These are phyloP conservation scores for Vidua chalybeata DNA, from an alignment of 2,113 vertebrate species.

Conservation along the genomic window DNA sequence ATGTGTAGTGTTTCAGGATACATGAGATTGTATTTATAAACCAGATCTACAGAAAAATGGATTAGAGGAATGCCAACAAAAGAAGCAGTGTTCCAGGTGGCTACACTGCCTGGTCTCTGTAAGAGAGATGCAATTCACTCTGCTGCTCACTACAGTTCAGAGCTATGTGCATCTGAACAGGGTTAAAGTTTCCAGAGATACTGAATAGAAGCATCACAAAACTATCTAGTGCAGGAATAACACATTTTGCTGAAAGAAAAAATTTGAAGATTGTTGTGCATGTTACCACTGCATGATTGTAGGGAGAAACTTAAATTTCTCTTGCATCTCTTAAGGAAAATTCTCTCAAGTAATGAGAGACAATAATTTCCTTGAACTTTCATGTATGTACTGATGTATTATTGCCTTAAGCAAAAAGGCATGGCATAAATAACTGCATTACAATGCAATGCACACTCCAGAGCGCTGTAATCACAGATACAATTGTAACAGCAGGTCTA, in stretches of 20 bases:
- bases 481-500: slow-evolving; percentile 64
- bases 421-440: slow-evolving; percentile 45
- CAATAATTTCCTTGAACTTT: not conserved
- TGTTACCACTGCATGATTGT: not conserved
- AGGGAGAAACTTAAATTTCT: not conserved
- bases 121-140: not conserved
- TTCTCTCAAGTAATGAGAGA: not conserved
- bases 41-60: not conserved
- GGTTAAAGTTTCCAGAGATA: not conserved
- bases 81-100: not conserved
- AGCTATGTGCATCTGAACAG: not conserved
- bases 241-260: not conserved
- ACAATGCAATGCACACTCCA: slow-evolving; percentile 41
- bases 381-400: not conserved
- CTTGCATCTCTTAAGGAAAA: not conserved
- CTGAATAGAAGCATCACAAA: not conserved
- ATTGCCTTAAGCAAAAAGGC: slow-evolving; percentile 23
- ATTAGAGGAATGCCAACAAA: not conserved
- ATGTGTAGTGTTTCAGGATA: not conserved
- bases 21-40: not conserved
- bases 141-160: accelerated
- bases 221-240: not conserved
- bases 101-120: not conserved
- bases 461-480: slow-evolving; percentile 32
- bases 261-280: not conserved